These are phyloP conservation scores for Brienomyrus longianalis DNA, from an alignment of 2,113 vertebrate genomes.

Conservation along the genomic window DNA sequence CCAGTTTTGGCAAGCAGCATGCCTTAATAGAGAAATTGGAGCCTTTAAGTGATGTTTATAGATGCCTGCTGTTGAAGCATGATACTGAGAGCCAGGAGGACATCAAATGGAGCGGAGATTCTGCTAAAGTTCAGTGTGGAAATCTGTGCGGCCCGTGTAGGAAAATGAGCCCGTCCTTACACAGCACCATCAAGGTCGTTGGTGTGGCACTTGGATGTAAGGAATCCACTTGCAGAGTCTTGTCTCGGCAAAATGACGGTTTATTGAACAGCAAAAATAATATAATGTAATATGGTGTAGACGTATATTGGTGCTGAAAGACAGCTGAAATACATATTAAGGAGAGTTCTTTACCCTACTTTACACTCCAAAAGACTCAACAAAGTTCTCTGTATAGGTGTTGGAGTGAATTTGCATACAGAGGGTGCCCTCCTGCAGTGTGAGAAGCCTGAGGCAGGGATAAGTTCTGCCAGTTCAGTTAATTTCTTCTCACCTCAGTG, in stretches of 20 bases:
- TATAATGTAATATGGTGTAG: background rate
- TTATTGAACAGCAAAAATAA: background rate
- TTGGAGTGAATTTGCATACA: background rate
- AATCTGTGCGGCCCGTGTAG: background rate
- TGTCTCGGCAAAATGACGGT: background rate
- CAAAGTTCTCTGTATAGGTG: background rate
- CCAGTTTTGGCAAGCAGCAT: background rate
- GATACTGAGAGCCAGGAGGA: background rate
- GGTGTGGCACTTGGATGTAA: too few relatives aligned
- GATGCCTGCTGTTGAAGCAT: background rate
- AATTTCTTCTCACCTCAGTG: background rate
- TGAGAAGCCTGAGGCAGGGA: background rate
- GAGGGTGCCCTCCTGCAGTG: background rate
- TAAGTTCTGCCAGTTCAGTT: background rate
- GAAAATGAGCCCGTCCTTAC: background rate
- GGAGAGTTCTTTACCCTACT: background rate
- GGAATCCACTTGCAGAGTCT: background rate
- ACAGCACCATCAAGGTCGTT: background rate
- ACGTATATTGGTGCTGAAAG: background rate
- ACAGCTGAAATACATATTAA: background rate
- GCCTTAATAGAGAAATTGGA: background rate
- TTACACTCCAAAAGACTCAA: background rate
- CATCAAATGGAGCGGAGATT: background rate
- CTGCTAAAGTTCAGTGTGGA: background rate
- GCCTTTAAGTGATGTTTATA: background rate